Base-by-base conservation (phyloP, 1,140 invertebrate genomes). In the Drosophila yakuba region DNA sequence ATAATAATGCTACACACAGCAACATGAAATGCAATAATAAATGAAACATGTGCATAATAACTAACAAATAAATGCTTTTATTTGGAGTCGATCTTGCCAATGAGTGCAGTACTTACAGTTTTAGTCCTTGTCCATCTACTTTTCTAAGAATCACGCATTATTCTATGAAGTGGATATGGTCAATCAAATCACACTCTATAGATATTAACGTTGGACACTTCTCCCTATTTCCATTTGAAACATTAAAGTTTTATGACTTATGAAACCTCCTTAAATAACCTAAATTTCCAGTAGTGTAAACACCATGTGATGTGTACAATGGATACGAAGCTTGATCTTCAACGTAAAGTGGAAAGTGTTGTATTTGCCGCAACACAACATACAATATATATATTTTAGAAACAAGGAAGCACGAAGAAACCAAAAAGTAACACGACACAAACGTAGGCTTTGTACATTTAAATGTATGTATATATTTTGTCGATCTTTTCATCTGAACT, bases 31-130 rank as follows among this genome's bases (percentile, higher is more conserved):
- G 84, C 85, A 89, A 89, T 89, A 89, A 89, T 89, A 89, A 89
- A 89, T 64, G 77, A 84, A 89, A 89, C 64, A 84, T 89, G 84
- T 89, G 84, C 84, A 89, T 89, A 89, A 89, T 80, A 89, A 89
- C 77, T 84, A 88, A 88, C 79, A 88, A 89, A 14, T 14, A 59
- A 32, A 36, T 4, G 10, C 41, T 48, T 54, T 35, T 3, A 45
- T 10, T 45, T 20, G 8, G 17, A 45, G 2, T 45, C 11, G 15
- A 20, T 32, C 32, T 32, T 8, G 7, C 0, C 10, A 23, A 45
- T 12, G 8, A 15, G 6, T 15, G n/a, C 8, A 43, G 17, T 45
- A 45, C 43, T 45, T 45, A 45, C 43, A 32, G 32, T 32, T 8
- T 7, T 32, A 32, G 32, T 32, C 28, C 28, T 32, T 32, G 28